These are phyloP conservation scores for Psittacula echo DNA, from an alignment of 2,797 vertebrate genomes.

Conservation along the genomic window DNA sequence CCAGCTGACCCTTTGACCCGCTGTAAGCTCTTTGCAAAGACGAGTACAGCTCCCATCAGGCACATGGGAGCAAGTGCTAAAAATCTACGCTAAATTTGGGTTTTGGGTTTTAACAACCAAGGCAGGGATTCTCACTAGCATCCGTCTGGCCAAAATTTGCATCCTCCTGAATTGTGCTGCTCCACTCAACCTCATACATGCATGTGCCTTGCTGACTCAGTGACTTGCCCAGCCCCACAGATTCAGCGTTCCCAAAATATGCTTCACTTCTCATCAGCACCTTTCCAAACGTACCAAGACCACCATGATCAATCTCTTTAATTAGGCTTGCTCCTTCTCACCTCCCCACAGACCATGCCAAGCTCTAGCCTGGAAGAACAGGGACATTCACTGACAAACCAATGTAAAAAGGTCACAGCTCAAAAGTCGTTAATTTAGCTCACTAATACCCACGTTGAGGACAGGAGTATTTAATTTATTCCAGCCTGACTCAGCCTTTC, in stretches of 20 bases:
- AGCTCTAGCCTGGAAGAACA: background rate
- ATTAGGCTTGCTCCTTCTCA: background rate
- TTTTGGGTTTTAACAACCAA: accelerated
- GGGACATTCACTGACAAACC: background rate
- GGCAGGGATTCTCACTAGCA: background rate
- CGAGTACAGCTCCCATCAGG: background rate
- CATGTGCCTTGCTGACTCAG: accelerated
- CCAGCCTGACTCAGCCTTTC: constrained; percentile 12
- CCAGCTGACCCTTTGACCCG: background rate
- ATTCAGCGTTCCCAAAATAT: accelerated
- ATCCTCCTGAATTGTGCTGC: background rate
- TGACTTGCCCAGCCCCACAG: background rate
- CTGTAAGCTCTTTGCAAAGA: background rate
- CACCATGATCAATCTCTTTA: accelerated
- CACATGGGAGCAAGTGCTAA: background rate
- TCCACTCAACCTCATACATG: accelerated
- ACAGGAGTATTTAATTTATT: constrained; percentile 1
- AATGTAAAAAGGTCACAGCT: background rate
- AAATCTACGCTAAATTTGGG: background rate
- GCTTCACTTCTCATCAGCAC: accelerated
- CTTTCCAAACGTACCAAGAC: accelerated
- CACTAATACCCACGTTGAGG: background rate
- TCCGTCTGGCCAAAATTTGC: background rate
- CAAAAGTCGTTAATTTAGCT: background rate
- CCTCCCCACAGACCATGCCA: background rate